Evolutionary conservation across 2,888 invertebrate genomes (phyloP), one percentile per base, ranked within the genome.

Genomic region (Pachymerium ferrugineum): DNA sequence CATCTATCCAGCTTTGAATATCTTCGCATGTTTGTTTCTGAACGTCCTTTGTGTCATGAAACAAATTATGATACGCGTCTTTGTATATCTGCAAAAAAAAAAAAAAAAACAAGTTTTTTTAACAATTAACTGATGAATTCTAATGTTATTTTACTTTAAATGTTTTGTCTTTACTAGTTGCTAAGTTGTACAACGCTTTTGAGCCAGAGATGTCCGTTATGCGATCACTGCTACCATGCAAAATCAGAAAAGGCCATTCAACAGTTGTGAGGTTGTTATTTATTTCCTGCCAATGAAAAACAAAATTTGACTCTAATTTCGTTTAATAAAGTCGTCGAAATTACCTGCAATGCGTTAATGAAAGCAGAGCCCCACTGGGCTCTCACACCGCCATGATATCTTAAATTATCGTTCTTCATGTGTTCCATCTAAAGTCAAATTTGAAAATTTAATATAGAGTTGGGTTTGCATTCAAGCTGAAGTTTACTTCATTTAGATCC

Each of bases 321-420:
- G 14, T 35, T 35, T 8, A 14, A 35, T 10, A 35, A 35, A 35
- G 14, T 35, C 35, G 10, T 10, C 35, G 10, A n/a, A 73, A n/a
- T 75, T 74, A 78, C 78, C 74, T 78, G 73, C 6, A 78, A 73
- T 1, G 80, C 78, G 47, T 79, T 75, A 28, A 82, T 73, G 67
- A 81, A 76, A 31, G 79, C 78, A 1, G 79, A 77, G 16, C 79
- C 81, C 79, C 80, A 82, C 74, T 81, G 81, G 54, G 81, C 81
- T 77, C 82, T 83, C 6, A 82, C 75, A 3, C 80, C 80, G 35
- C 80, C 80, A 76, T 81, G 81, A 76, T 80, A 81, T 47, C 80
- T 79, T 3, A 83, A 76, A 6, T 82, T 81, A 77, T 83, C 83
- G n/a, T 80, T 79, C 38, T 77, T 75, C 76, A 82, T 81, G 31